These are phyloP conservation scores for Clarias magur DNA, from an alignment of 2,113 vertebrate species.

Conservation along the genomic window DNA sequence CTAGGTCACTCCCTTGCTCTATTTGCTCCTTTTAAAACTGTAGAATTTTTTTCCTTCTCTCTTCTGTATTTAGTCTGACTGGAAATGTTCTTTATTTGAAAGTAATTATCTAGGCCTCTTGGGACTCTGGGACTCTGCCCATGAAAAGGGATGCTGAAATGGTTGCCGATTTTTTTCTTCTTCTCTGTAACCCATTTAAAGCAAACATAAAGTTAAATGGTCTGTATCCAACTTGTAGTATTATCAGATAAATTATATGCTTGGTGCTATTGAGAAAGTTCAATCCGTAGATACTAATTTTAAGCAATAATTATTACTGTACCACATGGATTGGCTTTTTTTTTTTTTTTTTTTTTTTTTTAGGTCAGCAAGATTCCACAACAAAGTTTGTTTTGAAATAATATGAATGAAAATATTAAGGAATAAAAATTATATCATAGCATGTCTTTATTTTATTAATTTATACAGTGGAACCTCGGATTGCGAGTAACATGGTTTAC, in stretches of 20 bases:
- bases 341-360: too few species aligned
- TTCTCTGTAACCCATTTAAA: constrained; percentile 13
- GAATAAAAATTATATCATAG: not conserved
- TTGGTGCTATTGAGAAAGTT: not conserved
- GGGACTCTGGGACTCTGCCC: constrained; percentile 7
- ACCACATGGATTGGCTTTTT: not conserved
- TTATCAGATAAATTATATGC: constrained; percentile 13
- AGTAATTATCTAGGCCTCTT: constrained; percentile 27
- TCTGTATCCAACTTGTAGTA: constrained; percentile 4
- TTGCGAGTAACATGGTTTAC: too few species aligned
- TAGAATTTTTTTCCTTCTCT: constrained; percentile 1
- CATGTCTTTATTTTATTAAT: not conserved
- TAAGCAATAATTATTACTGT: not conserved
- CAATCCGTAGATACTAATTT: not conserved
- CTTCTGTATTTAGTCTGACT: constrained; percentile 29
- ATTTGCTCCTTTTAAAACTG: constrained; percentile 23
- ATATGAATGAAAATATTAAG: not conserved
- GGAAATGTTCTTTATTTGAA: constrained; percentile 38
- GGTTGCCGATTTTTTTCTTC: not conserved
- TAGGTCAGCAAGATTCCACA: not conserved
- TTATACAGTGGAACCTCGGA: too few species aligned
- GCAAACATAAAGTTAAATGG: constrained; percentile 1
- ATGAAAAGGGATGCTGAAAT: constrained; percentile 17
- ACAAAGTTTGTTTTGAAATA: not conserved
- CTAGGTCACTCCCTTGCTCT: constrained; percentile 40